Evolutionary conservation across 2,888 invertebrate species (phyloP).

Genomic region (Drosophila monieri): DNA sequence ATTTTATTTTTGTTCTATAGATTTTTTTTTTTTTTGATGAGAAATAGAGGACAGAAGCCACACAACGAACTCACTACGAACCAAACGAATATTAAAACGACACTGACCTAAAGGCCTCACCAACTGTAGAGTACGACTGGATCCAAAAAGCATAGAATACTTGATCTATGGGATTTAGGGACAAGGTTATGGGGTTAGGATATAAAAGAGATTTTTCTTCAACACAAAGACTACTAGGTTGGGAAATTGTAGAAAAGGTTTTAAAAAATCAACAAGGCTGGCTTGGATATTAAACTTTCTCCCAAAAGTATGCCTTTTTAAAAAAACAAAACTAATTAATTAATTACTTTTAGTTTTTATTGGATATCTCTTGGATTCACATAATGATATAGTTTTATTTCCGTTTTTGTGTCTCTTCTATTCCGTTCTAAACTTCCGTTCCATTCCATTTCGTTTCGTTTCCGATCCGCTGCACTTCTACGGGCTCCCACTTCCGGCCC

Average conservation of each 20-base stretch:
- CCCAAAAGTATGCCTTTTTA: too few relatives aligned
- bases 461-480: slow-evolving; percentile 27
- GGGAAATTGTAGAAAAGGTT: too few relatives aligned
- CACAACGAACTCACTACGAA: slow-evolving; percentile 8
- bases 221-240: too few relatives aligned
- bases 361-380: slow-evolving; percentile 35
- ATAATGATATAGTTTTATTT: slow-evolving; percentile 19
- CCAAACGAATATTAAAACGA: slow-evolving; percentile 7
- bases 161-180: neutral
- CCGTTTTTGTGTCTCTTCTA: slow-evolving; percentile 7
- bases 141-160: neutral
- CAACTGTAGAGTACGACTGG: neutral
- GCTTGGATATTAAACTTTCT: too few relatives aligned
- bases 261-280: too few relatives aligned
- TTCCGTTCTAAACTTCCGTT: slow-evolving; percentile 7
- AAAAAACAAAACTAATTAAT: too few relatives aligned
- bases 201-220: neutral
- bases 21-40: neutral
- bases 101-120: neutral
- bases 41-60: neutral
- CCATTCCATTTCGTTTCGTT: neutral
- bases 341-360: slow-evolving; percentile 16
- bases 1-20: neutral
- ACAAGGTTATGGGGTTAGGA: neutral
- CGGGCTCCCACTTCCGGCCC: slow-evolving; percentile 22